Base-by-base conservation (phyloP, 2,888 invertebrate species). In the Malthinus flaveolus region DNA sequence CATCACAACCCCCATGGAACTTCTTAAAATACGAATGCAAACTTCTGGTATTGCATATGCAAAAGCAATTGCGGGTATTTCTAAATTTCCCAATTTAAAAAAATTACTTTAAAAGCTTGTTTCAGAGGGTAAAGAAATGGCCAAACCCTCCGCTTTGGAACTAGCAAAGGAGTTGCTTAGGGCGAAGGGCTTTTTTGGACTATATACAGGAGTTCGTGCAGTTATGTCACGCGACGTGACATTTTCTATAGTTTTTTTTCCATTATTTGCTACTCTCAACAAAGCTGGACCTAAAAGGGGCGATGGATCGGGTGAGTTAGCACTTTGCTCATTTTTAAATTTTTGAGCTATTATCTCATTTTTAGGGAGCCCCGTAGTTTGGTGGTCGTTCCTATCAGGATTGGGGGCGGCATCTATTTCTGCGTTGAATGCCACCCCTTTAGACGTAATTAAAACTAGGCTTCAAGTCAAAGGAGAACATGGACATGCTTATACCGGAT, bases 1-100 rank as follows among this genome's bases (percentile, higher is more conserved):
- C 8, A 6, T 50, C n/a, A 39, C 39, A 0, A 39, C 39, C 1
- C 50, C 50, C 2, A 42, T 50, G 33, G 50, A 50, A 39, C 33
- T 50, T 3, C 11, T 50, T 6, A 50, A 50, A 15, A 50, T 50
- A 13, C 39, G 42, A 32, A 10, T 50, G 32, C 50, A 50, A 50
- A 39, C 37, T 7, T 11, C 39, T 3, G 50, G 50, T 12, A 7
- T 13, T 31, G 8, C 15, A n/a, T n/a, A n/a, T 15, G 5, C 39
- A n/a, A 42, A 15, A 42, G 39, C 39, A 42, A 42, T 15, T 15
- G 4, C 15, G 9, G 39, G 39, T 42, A 42, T n/a, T 4, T n/a
- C 7, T 11, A 15, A 42, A 9, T 15, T 7, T 1, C 3, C 9
- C 15, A 1, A 9, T n/a, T 42, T 10, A 3, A 1, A 6, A 42